Conservation (phyloP, 2,888 invertebrate genomes). For the Anoplius nigerrimus region DNA sequence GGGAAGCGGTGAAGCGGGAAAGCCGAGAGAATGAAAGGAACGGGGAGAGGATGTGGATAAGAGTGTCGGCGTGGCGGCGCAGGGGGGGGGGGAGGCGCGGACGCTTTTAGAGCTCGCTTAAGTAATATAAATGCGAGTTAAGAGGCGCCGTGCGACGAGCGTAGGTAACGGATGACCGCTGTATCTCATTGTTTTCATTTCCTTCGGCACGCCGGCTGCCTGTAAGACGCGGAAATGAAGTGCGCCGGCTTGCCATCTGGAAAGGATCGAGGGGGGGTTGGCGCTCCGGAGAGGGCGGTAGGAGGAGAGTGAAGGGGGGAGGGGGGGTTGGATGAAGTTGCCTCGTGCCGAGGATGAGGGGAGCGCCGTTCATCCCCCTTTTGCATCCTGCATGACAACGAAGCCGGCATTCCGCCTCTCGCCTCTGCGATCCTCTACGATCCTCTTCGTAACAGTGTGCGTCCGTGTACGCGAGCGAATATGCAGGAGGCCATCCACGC, state of each 20-base stretch:
- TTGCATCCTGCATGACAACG: slow-evolving; percentile 71
- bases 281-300: slow-evolving; percentile 8
- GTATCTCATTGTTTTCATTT: slow-evolving; percentile 76
- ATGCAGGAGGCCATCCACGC: neutral
- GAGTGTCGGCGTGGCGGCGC: neutral
- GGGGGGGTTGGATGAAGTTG: slow-evolving; percentile 19
- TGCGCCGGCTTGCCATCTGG: slow-evolving; percentile 68
- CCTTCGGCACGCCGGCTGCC: slow-evolving; percentile 70
- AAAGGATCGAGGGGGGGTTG: slow-evolving; percentile 33
- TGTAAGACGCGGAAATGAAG: slow-evolving; percentile 76
- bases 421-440: neutral
- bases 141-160: slow-evolving; percentile 63
- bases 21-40: slow-evolving; percentile 1
- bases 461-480: neutral
- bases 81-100: slow-evolving; percentile 33
- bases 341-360: slow-evolving; percentile 29
- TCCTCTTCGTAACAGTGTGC: neutral
- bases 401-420: slow-evolving; percentile 41
- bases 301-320: neutral
- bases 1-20: neutral
- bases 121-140: slow-evolving; percentile 73
- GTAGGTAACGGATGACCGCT: slow-evolving; percentile 74
- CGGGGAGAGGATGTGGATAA: slow-evolving; percentile 5
- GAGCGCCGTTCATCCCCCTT: slow-evolving; percentile 65
- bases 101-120: slow-evolving; percentile 61